Base-by-base conservation (phyloP, 2,888 invertebrate species). In the Furcula furcula region DNA sequence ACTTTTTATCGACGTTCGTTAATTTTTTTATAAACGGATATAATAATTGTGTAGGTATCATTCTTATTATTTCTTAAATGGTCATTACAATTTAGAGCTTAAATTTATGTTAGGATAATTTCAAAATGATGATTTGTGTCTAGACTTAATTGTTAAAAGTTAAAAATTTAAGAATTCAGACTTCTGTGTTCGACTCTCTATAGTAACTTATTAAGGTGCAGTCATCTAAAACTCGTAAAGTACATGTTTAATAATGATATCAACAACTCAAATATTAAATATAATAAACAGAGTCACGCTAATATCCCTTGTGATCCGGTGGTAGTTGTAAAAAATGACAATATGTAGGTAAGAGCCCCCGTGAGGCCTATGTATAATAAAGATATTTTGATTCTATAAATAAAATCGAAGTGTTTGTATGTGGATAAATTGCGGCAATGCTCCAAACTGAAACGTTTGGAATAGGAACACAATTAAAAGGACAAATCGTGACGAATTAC, bases 381-480 rank as follows among this genome's bases (percentile, higher is more conserved):
- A 21, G 2, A 6, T 2, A 28, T 25, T 19, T n/a, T n/a, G n/a
- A n/a, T n/a, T n/a, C n/a, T n/a, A n/a, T 15, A 36, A 39, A 41
- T 34, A 29, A 28, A 26, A 38, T 34, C 18, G 34, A 28, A 25
- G 14, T 14, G 9, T 2, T 2, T 26, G 26, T 6, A 29, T 26
- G 26, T 6, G 20, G 19, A 13, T 30, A 29, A 29, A 35, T 19
- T 9, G 23, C 29, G 22, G 25, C 11, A 23, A 23, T 34, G 18
- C 31, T 42, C 30, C 43, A 51, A 56, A 52, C 48, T 55, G 45
- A 54, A 53, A 46, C 56, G 48, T 53, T 47, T 42, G 55, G 58
- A 70, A 68, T 73, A 68, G 58, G 69, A 64, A 65, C 65, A 59
- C 64, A 61, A 68, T 66, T 64, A 66, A 67, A 67, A 69, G 72